Conservation (phyloP, 2,888 invertebrate genomes). For the Stegana nigrithorax region DNA sequence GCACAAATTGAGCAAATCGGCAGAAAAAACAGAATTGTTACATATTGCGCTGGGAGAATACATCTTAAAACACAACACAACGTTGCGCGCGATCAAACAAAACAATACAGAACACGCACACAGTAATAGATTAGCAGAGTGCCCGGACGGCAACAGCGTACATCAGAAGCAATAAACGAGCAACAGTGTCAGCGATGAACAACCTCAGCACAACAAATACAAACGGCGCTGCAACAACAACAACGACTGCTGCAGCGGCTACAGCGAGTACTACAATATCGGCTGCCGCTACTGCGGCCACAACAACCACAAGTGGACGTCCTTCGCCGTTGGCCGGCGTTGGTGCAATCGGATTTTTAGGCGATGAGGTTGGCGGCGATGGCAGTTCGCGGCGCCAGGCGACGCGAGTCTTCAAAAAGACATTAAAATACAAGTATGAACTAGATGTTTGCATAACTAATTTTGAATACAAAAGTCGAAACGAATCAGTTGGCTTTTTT, state of each 20-base stretch:
- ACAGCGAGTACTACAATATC: constrained; percentile 22
- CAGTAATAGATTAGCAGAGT: constrained; percentile 34
- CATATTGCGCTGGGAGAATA: background rate
- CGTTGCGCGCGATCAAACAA: constrained; percentile 1
- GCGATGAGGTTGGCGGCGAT: constrained; percentile 72
- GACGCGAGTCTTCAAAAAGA: constrained; percentile 93
- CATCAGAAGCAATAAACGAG: constrained; percentile 1
- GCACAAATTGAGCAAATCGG: constrained; percentile 71
- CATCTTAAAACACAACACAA: background rate
- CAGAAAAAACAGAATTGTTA: constrained; percentile 24
- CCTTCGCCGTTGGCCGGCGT: constrained; percentile 29
- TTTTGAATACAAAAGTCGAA: no score
- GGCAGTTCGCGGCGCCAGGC: constrained; percentile 81
- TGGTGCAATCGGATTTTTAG: no score
- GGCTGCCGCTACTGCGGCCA: constrained; percentile 29
- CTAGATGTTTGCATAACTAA: no score
- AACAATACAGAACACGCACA: background rate
- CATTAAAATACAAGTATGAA: no score
- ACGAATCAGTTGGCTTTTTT: no score
- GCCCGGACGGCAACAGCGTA: constrained; percentile 11
- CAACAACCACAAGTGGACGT: no score
- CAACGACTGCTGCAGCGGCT: constrained; percentile 1
- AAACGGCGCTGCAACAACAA: constrained; percentile 29
- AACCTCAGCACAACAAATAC: constrained; percentile 34
- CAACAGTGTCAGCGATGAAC: constrained; percentile 33